Percentiles rank a stretch among this genome's conserved stretches.
Conservation (phyloP, 2,797 vertebrate species). For the Myotis pilosus region DNA sequence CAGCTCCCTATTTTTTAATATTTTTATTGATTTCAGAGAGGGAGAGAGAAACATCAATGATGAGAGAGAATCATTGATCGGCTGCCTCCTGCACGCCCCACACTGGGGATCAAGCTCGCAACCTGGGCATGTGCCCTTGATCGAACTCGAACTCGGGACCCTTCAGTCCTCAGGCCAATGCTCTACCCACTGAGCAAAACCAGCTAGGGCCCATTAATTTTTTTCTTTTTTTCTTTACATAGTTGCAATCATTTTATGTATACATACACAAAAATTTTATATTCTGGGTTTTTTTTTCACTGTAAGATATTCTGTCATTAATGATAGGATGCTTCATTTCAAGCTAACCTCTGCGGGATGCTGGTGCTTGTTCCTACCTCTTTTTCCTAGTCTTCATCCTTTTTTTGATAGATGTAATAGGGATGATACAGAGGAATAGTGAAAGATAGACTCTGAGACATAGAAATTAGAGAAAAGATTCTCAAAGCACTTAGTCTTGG, state of each 20-base stretch:
- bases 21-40: no score
- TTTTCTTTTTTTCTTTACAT: constrained; percentile 10
- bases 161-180: no score
- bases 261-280: background rate
- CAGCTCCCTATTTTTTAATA: no score
- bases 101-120: background rate
- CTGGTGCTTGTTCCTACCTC: background rate
- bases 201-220: background rate
- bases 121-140: background rate
- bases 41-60: no score
- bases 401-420: background rate
- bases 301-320: background rate
- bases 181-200: no score
- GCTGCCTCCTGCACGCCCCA: background rate
- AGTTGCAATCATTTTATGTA: background rate
- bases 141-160: no score
- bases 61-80: background rate
- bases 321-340: background rate
- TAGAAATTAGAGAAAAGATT: constrained; percentile 2
- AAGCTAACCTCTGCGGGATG: background rate
- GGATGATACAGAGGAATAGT: background rate
- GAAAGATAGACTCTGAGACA: background rate
- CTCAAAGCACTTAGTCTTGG: background rate
- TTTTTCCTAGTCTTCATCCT: background rate
- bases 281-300: background rate